These are phyloP conservation scores for Desoria tigrina DNA, from an alignment of 2,888 invertebrate species.

Conservation along the genomic window DNA sequence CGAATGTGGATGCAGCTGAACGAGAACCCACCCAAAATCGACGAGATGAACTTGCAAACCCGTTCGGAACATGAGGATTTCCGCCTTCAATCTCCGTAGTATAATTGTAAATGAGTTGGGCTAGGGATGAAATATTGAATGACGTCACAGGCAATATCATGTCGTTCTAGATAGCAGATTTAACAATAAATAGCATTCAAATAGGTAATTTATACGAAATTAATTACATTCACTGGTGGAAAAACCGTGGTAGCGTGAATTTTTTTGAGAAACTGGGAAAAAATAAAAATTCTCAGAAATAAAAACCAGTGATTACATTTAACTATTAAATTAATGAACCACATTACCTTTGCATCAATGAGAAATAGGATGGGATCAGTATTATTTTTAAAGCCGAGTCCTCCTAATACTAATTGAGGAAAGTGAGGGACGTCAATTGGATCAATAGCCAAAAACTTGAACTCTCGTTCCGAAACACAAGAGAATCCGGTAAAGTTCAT, in stretches of 20 bases:
- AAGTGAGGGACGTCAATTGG: constrained; percentile 52
- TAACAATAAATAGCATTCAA: constrained; percentile 2
- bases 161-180: constrained; percentile 39
- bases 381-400: constrained; percentile 27
- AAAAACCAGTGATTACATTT: no score
- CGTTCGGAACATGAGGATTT: no score
- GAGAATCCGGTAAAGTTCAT: constrained; percentile 51
- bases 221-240: neutral
- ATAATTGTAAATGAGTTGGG: constrained; percentile 41
- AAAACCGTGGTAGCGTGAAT: no score
- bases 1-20: no score
- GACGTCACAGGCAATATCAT: constrained; percentile 44
- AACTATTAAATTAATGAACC: no score
- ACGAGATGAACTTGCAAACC: no score
- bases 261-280: no score
- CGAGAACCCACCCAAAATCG: no score
- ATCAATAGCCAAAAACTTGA: constrained; percentile 51
- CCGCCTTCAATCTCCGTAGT: constrained; percentile 31
- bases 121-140: constrained; percentile 49
- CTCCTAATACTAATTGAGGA: constrained; percentile 42
- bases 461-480: constrained; percentile 42
- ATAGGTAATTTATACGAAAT: constrained; percentile 7
- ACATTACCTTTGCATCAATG: constrained; percentile 47
- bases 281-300: no score
- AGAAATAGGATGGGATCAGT: constrained; percentile 49